A percentile compares a stretch with the other conserved stretches of the same genome.
phyloP scores from a whole-genome alignment of 2,888 invertebrate genomes.

The Ptychoptera albimana region DNA sequence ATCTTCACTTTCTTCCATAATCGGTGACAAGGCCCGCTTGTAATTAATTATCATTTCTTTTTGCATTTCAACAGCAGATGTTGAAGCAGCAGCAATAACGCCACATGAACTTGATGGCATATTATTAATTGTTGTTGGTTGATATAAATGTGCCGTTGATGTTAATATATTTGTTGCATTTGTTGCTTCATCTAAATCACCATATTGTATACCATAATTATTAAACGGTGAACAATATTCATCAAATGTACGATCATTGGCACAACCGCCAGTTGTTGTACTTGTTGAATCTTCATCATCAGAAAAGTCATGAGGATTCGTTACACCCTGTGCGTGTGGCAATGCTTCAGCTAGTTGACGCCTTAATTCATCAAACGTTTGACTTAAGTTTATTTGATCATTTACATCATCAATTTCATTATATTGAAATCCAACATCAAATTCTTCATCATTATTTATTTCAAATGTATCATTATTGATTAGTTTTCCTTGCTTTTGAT shows the following conservation, averaged over 20 bases:
- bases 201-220: constrained; percentile 5
- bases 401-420: constrained; percentile 7
- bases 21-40: constrained; percentile 14
- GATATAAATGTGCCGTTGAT: not conserved
- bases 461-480: not conserved
- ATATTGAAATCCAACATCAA: constrained; percentile 7
- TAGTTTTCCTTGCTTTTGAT: not conserved
- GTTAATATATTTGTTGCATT: not conserved
- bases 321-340: constrained; percentile 12
- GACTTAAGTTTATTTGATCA: constrained; percentile 11
- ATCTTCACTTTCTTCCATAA: constrained; percentile 16
- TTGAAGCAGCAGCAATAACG: constrained; percentile 5
- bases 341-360: constrained; percentile 14
- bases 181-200: constrained; percentile 6
- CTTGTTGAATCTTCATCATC: constrained; percentile 11
- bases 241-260: constrained; percentile 9
- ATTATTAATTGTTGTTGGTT: not conserved
- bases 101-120: no score
- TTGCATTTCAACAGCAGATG: constrained; percentile 7
- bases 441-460: constrained; percentile 6
- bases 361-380: constrained; percentile 13
- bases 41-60: constrained; percentile 15
- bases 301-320: constrained; percentile 11
- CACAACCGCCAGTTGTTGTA: not conserved
- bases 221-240: constrained; percentile 12